Conservation (phyloP, 2,113 vertebrate genomes). For the Petroica traversi region DNA sequence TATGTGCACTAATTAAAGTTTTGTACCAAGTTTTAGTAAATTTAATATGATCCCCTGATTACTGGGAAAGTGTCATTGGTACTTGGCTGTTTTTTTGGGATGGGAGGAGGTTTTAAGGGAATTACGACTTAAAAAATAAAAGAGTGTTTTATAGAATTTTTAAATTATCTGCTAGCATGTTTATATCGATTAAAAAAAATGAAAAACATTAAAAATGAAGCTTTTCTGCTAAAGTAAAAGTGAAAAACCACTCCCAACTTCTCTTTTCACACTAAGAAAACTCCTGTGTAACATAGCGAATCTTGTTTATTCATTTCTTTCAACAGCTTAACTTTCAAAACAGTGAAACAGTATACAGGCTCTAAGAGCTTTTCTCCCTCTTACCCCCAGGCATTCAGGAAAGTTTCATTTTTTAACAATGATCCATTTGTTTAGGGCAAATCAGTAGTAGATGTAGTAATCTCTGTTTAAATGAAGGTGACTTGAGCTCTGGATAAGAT, state of each 20-base stretch:
- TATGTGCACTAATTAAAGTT: background rate
- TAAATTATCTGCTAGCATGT: background rate
- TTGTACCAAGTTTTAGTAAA: background rate
- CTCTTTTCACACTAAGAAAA: background rate
- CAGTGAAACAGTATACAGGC: background rate
- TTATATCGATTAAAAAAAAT: background rate
- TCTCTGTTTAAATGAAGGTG: background rate
- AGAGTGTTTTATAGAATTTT: background rate
- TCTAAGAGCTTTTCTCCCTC: background rate
- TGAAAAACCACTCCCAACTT: background rate
- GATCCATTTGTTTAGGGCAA: background rate
- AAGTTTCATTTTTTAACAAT: background rate
- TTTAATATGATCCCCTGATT: fast-evolving
- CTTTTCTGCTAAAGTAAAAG: background rate
- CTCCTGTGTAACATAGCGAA: background rate
- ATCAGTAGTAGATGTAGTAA: background rate
- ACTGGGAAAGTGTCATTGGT: background rate
- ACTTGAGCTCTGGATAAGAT: background rate
- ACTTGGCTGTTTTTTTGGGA: background rate
- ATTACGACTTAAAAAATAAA: background rate
- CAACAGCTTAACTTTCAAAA: background rate
- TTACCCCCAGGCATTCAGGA: background rate
- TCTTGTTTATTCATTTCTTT: background rate
- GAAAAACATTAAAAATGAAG: background rate
- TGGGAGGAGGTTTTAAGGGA: background rate